These are phyloP conservation scores for Neomonachus schauinslandi DNA, from an alignment of 2,113 vertebrate genomes.

Conservation along the genomic window DNA sequence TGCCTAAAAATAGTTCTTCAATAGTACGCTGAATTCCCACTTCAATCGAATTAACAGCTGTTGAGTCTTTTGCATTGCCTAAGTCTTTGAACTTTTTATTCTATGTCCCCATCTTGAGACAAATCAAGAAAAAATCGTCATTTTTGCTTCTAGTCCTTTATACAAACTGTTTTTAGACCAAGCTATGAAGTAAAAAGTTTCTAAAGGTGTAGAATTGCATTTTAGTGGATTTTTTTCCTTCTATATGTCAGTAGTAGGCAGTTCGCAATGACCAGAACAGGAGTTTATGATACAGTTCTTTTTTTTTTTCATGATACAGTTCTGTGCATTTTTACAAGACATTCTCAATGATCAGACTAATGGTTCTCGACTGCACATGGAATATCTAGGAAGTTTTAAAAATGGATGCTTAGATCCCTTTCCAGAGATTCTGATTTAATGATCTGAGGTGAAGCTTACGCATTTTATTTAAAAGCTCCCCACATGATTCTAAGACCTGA, in stretches of 20 bases:
- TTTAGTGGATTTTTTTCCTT: background rate
- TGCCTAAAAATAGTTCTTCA: constrained; percentile 68
- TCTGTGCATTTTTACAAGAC: constrained; percentile 15
- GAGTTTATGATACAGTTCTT: background rate
- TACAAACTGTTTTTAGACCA: background rate
- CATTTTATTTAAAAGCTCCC: background rate
- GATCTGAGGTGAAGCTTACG: background rate
- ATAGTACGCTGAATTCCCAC: constrained; percentile 63
- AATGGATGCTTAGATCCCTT: background rate
- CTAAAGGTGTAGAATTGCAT: background rate
- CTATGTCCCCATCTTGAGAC: constrained; percentile 35
- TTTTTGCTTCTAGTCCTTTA: constrained; percentile 12
- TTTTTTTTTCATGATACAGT: background rate
- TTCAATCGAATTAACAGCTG: constrained; percentile 76
- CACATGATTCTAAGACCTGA: background rate
- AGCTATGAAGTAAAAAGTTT: background rate
- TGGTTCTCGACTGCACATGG: background rate
- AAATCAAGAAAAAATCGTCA: constrained; percentile 13
- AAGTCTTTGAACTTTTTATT: constrained; percentile 57
- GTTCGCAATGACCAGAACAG: background rate
- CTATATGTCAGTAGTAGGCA: background rate
- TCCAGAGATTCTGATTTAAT: constrained; percentile 15
- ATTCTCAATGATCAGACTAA: background rate
- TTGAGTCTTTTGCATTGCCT: constrained; percentile 29
- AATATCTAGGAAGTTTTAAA: background rate